Percentiles rank a stretch among this genome's conserved stretches.
Conservation (phyloP, 2,797 vertebrate species). For the Artibeus jamaicensis region DNA sequence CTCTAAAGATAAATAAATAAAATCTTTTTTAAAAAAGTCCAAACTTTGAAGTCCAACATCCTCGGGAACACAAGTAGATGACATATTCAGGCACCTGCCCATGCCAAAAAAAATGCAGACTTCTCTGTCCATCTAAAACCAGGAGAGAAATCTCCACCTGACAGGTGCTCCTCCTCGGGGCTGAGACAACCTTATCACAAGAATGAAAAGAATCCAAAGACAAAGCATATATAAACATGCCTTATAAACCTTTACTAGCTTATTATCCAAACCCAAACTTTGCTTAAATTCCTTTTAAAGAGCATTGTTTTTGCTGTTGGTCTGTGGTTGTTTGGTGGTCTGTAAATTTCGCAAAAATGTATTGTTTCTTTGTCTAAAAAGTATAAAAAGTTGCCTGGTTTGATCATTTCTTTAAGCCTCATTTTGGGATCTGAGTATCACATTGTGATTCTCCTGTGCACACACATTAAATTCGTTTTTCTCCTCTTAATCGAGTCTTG, state of each 20-base stretch:
- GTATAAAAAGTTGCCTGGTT: neutral
- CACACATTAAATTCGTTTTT: neutral
- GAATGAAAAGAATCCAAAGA: neutral
- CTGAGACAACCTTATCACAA: neutral
- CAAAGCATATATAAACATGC: neutral
- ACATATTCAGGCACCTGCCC: neutral
- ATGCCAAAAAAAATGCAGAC: neutral
- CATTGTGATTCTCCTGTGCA: neutral
- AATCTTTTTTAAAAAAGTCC: neutral
- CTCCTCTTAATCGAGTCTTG: neutral
- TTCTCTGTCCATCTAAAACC: neutral
- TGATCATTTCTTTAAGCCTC: neutral
- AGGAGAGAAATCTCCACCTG: neutral
- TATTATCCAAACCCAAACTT: neutral
- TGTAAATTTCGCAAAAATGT: neutral
- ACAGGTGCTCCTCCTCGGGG: neutral
- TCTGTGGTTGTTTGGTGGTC: neutral
- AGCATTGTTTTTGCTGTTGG: neutral
- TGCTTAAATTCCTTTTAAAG: neutral
- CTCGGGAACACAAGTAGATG: neutral
- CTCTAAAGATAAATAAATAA: too few species aligned
- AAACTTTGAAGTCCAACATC: neutral
- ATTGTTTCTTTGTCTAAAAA: neutral
- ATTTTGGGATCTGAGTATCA: neutral
- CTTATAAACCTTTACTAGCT: neutral